phyloP scores from a whole-genome alignment of 2,888 invertebrate species.

The Tortricodes alternella region DNA sequence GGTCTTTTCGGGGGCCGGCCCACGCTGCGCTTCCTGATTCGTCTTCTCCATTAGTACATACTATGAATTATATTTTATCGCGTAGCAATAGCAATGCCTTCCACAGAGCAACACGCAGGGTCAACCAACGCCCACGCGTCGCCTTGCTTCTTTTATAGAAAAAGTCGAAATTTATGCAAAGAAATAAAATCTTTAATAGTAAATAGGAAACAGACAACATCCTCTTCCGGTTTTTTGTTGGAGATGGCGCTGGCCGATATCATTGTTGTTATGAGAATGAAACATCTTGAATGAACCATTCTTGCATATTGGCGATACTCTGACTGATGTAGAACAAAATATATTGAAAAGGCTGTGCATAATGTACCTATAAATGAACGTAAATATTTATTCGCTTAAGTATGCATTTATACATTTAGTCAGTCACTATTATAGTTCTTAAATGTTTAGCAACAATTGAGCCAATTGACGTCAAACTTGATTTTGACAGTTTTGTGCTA shows the following conservation, averaged over 20 bases:
- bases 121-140: constrained; percentile 45
- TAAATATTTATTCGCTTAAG: too few relatives aligned
- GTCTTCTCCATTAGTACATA: too few relatives aligned
- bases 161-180: constrained; percentile 43
- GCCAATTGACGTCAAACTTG: too few relatives aligned
- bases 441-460: too few relatives aligned
- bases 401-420: too few relatives aligned
- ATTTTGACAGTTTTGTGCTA: too few relatives aligned
- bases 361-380: not conserved
- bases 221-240: constrained; percentile 38
- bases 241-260: constrained; percentile 27
- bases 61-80: not conserved
- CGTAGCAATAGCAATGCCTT: not conserved
- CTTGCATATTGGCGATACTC: constrained; percentile 1
- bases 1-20: too few relatives aligned
- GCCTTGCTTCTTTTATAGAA: constrained; percentile 44
- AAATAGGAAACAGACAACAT: constrained; percentile 38
- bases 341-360: not conserved
- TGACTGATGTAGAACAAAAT: not conserved
- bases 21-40: too few relatives aligned
- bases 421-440: too few relatives aligned
- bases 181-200: constrained; percentile 40
- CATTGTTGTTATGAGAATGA: constrained; percentile 14
- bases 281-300: not conserved
- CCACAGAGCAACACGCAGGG: constrained; percentile 3